Conservation (phyloP, 2,113 vertebrate genomes). For the Dryoscopus gambensis region DNA sequence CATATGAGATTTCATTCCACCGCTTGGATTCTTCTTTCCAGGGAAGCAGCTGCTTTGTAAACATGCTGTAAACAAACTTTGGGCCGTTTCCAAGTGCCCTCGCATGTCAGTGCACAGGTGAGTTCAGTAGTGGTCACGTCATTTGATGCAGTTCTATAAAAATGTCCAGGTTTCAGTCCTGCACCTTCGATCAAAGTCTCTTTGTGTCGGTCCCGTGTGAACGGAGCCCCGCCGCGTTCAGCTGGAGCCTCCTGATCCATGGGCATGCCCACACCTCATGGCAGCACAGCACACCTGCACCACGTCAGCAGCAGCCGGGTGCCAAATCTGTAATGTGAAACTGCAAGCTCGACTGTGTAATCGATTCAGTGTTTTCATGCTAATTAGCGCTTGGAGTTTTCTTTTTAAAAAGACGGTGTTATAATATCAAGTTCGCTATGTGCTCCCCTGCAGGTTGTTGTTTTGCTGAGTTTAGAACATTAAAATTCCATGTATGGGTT, state of each 20-base stretch:
- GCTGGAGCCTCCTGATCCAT: background rate
- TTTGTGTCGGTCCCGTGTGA: background rate
- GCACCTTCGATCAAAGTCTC: background rate
- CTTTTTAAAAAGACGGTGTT: background rate
- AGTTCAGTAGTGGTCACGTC: background rate
- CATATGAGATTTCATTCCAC: background rate
- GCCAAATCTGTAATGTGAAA: background rate
- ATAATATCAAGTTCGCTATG: background rate
- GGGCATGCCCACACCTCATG: background rate
- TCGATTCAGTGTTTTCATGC: background rate
- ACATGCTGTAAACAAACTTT: background rate
- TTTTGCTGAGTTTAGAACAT: constrained; percentile 21
- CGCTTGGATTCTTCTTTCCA: background rate
- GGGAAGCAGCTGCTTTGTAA: background rate
- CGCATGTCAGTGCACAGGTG: background rate
- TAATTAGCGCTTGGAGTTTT: background rate
- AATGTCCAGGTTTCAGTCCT: background rate
- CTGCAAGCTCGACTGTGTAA: background rate
- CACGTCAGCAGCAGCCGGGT: background rate
- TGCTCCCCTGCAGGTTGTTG: background rate
- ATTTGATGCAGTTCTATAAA: background rate
- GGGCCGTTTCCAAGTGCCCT: background rate
- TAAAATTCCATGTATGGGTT: constrained; percentile 5
- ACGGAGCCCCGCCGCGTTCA: background rate
- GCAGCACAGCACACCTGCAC: constrained; percentile 40